Conservation (phyloP, 2,113 vertebrate species). For the Poeciliopsis retropinna region DNA sequence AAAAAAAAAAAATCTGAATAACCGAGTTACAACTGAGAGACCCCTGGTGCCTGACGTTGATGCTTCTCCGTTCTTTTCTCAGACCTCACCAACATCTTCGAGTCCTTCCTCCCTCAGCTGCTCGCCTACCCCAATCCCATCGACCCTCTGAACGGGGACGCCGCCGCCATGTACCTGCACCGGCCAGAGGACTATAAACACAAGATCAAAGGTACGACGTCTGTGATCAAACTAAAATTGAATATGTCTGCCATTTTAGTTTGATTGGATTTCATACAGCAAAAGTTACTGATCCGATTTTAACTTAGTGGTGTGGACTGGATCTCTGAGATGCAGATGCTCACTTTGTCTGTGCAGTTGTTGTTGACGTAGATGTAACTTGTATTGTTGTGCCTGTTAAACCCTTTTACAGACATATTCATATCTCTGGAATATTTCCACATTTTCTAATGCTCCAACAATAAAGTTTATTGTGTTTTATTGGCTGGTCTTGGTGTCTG, state of each 20-base stretch:
- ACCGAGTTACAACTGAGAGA: background rate
- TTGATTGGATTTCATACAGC: too few relatives aligned
- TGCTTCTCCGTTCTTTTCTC: slow-evolving; percentile 22
- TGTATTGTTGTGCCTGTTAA: too few relatives aligned
- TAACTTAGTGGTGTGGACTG: too few relatives aligned
- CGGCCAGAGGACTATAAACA: slow-evolving; percentile 99
- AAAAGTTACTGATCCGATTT: too few relatives aligned
- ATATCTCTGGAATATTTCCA: too few relatives aligned
- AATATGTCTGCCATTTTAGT: background rate
- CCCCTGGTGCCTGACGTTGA: background rate
- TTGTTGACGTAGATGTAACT: too few relatives aligned
- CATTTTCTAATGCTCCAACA: too few relatives aligned
- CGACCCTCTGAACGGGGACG: slow-evolving; percentile 96
- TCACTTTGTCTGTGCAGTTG: too few relatives aligned
- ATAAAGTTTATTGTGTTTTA: background rate
- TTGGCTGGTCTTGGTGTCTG: background rate
- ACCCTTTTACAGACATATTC: background rate
- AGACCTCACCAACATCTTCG: slow-evolving; percentile 99
- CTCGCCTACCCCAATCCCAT: slow-evolving; percentile 98
- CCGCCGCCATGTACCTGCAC: slow-evolving; percentile 99
- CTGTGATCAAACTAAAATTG: background rate
- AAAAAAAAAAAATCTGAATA: background rate
- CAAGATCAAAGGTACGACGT: slow-evolving; percentile 94
- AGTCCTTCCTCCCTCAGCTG: slow-evolving; percentile 98
- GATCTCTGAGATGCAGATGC: too few relatives aligned